Evolutionary conservation across 2,888 invertebrate genomes (phyloP).

Genomic region (Apotomis betuletana): DNA sequence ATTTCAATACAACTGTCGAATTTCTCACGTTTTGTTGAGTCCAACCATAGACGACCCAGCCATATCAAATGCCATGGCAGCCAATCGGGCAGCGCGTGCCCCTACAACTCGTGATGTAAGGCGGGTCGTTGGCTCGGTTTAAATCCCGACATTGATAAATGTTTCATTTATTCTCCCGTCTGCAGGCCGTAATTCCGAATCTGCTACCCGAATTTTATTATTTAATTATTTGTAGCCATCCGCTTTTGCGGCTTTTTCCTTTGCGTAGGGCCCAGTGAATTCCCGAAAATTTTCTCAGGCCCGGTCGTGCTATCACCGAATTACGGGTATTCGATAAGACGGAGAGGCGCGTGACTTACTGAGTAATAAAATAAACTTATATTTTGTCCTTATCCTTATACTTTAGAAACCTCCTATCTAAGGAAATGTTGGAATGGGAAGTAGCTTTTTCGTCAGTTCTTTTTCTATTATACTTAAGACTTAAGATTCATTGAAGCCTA

Average conservation of each 20-base stretch:
- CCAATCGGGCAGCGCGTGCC: conserved; percentile 36
- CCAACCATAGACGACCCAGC: conserved; percentile 5
- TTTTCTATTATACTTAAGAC: no score
- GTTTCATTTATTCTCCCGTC: conserved; percentile 73
- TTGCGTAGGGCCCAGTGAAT: conserved; percentile 35
- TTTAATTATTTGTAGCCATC: conserved; percentile 58
- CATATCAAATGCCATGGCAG: conserved; percentile 29
- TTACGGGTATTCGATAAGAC: conserved; percentile 13
- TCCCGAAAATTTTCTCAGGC: conserved; percentile 39
- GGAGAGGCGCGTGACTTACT: neutral
- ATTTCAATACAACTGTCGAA: neutral
- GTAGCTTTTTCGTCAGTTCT: no score
- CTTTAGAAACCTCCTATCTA: no score
- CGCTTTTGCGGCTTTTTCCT: conserved; percentile 46
- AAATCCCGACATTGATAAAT: conserved; percentile 77
- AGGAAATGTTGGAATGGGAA: no score
- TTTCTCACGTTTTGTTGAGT: neutral
- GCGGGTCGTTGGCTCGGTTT: conserved; percentile 59
- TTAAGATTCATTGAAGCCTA: no score
- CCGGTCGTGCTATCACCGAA: conserved; percentile 19
- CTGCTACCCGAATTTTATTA: conserved; percentile 63
- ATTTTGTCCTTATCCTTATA: no score
- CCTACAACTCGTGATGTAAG: conserved; percentile 54
- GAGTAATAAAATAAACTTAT: neutral
- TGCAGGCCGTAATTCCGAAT: conserved; percentile 62